Conservation (phyloP, 2,797 vertebrate species). For the Oceanodroma leucorhoa region DNA sequence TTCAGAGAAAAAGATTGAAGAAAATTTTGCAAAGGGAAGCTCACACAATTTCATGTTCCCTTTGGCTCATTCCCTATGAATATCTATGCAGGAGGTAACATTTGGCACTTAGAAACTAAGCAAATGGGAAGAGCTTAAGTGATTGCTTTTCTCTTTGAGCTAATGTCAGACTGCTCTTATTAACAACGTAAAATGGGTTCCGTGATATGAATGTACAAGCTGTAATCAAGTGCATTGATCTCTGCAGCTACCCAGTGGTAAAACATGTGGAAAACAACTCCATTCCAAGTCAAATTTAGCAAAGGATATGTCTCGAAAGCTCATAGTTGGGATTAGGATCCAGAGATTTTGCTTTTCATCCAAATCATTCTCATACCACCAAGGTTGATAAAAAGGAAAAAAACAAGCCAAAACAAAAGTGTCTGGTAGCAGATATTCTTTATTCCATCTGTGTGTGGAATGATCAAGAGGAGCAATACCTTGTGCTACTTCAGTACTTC, state of each 20-base stretch:
- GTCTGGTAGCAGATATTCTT: not conserved
- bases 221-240: constrained; percentile 44
- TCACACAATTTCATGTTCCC: not conserved
- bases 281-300: not conserved
- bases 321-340: not conserved
- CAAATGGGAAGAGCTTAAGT: constrained; percentile 55
- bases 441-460: not conserved
- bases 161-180: constrained; percentile 50
- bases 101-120: constrained; percentile 55
- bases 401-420: not conserved
- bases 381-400: not conserved
- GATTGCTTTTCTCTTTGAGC: constrained; percentile 55
- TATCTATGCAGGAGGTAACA: constrained; percentile 46
- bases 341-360: not conserved
- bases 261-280: constrained; percentile 9
- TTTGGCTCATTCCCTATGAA: constrained; percentile 9
- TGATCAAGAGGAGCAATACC: not conserved
- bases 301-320: not conserved
- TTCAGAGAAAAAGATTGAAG: not conserved
- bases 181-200: constrained; percentile 36
- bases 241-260: not conserved
- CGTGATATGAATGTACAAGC: constrained; percentile 43
- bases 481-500: not conserved
- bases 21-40: not conserved
- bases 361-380: not conserved